Evolutionary conservation across 2,888 invertebrate species (phyloP).

Genomic region (Netelia fuscicornis): DNA sequence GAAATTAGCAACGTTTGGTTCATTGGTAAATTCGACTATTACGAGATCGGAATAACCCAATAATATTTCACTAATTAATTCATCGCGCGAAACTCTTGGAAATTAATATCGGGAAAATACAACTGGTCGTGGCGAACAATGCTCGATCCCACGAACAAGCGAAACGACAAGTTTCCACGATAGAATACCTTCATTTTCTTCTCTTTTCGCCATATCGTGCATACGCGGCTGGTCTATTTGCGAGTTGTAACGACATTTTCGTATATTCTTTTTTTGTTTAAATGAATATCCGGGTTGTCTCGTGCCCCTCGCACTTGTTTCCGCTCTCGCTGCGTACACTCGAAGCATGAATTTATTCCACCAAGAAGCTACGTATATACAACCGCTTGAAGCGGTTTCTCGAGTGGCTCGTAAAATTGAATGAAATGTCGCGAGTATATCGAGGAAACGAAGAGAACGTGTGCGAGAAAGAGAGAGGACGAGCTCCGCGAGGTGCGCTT

Average conservation of each 20-base stretch:
- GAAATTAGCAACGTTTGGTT: too few species aligned
- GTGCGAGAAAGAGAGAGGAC: conserved; percentile 1
- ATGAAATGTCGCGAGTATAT: conserved; percentile 62
- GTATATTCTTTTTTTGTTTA: conserved; percentile 25
- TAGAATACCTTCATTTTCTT: too few species aligned
- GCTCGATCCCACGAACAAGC: too few species aligned
- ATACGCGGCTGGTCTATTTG: not conserved
- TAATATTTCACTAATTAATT: too few species aligned
- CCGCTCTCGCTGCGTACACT: conserved; percentile 36
- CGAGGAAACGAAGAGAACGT: conserved; percentile 36
- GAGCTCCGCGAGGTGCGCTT: conserved; percentile 34
- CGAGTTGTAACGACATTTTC: not conserved
- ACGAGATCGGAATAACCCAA: too few species aligned
- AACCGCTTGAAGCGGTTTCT: conserved; percentile 54
- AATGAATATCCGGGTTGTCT: conserved; percentile 1
- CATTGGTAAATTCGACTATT: too few species aligned
- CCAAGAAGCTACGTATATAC: not conserved
- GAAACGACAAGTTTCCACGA: too few species aligned
- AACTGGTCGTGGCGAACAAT: too few species aligned
- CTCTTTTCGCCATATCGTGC: too few species aligned
- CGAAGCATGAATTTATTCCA: conserved; percentile 41
- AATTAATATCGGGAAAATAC: too few species aligned
- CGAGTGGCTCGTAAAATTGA: conserved; percentile 64
- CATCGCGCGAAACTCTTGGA: too few species aligned
- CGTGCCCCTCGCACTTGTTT: conserved; percentile 29